Evolutionary conservation across 2,113 vertebrate genomes (phyloP).

Genomic region (Morphnarchus princeps): DNA sequence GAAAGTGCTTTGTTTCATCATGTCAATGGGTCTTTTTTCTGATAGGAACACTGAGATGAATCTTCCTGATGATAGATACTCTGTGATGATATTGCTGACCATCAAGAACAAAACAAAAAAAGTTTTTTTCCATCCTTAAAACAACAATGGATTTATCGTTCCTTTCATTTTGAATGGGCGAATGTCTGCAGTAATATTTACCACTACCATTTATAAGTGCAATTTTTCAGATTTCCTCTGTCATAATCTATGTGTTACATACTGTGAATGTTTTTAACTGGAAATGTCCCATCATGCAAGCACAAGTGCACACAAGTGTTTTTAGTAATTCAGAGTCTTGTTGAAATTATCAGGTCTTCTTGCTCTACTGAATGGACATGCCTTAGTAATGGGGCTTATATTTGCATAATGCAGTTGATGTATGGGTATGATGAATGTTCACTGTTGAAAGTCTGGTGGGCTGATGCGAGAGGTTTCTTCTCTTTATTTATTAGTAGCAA

Average conservation of each 20-base stretch:
- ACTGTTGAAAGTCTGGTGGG: background rate
- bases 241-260: background rate
- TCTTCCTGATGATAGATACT: background rate
- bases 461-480: background rate
- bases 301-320: background rate
- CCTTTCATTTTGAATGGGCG: background rate
- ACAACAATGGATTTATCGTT: background rate
- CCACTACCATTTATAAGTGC: background rate
- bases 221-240: background rate
- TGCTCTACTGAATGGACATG: background rate
- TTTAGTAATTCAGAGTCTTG: background rate
- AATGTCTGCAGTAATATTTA: background rate
- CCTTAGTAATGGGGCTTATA: background rate
- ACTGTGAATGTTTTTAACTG: background rate
- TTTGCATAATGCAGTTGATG: background rate
- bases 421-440: background rate
- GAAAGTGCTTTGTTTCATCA: conserved; percentile 13
- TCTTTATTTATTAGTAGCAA: background rate
- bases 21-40: background rate
- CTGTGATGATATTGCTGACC: background rate
- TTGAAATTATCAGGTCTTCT: background rate
- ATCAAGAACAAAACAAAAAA: background rate
- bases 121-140: background rate
- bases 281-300: background rate
- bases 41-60: background rate